Base-by-base conservation (phyloP, 2,888 invertebrate species). In the Cryptocheilus praepositus region DNA sequence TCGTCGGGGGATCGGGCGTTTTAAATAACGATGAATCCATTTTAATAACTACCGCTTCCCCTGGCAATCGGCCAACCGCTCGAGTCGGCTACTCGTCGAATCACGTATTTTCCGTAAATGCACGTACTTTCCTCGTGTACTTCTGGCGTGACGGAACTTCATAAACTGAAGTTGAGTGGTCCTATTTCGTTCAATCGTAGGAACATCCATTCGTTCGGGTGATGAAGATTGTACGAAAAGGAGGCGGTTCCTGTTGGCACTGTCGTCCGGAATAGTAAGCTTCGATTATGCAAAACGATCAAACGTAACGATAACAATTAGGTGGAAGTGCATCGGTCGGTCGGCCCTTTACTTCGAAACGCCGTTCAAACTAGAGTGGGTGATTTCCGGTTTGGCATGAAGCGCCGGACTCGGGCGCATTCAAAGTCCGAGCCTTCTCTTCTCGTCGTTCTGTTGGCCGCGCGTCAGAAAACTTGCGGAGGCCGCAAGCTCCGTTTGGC, bases 321-420 rank as follows among this genome's bases (percentile, higher is more conserved):
- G 61, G 54, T 64, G 64, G 67, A 60, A 46, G 58, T 28, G 64
- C 44, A 13, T 25, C 21, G 49, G 28, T 19, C 11, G 25, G 52
- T 59, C 69, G 57, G 62, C 46, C 51, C 57, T 55, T 43, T 51
- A 61, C 62, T 36, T 36, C 36, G 36, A 11, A 36, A 11, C 7
- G 36, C 13, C 11, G 36, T 2, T 36, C 7, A 36, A 36, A 11
- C 11, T 4, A 36, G 8, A 7, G 36, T 70, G 64, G 81, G 76
- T 79, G 79, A 79, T 81, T 83, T 84, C 85, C 85, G 84, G 76
- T 75, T 83, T 85, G 84, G 85, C 85, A 84, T 66, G 60, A 74
- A 16, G 52, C 60, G 59, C 72, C 69, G 75, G 68, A 68, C 71
- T 69, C 73, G 71, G 36, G 65, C 76, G 77, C 76, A 79, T 77